These are phyloP conservation scores for Aviceda subcristata DNA, from an alignment of 2,113 vertebrate genomes.

Conservation along the genomic window DNA sequence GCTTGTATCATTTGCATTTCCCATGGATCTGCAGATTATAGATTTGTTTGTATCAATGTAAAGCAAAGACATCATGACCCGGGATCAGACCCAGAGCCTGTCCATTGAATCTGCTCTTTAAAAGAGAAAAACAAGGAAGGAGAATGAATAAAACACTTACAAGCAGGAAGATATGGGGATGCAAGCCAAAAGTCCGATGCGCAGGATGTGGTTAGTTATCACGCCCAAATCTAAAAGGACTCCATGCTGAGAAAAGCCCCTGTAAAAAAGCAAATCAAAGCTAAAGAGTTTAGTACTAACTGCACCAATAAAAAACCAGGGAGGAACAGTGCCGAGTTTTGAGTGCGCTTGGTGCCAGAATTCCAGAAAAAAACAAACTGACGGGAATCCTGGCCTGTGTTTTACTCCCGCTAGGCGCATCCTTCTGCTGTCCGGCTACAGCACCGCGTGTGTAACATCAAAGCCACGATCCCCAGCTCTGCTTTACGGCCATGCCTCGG, in stretches of 20 bases:
- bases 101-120: background rate
- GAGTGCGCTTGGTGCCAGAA: background rate
- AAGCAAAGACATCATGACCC: background rate
- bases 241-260: background rate
- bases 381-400: background rate
- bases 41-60: background rate
- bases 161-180: background rate
- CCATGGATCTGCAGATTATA: background rate
- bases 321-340: background rate
- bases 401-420: background rate
- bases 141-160: slow-evolving; percentile 36
- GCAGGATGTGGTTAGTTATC: background rate
- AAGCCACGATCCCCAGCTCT: background rate
- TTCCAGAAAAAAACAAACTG: background rate
- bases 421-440: background rate
- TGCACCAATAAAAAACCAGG: background rate
- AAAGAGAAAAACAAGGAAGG: background rate
- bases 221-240: background rate
- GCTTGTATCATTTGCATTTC: background rate
- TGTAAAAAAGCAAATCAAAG: slow-evolving; percentile 11
- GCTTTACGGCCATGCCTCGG: background rate
- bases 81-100: background rate
- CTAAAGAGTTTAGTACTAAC: background rate
- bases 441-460: background rate
- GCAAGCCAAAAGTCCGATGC: background rate